Conservation (phyloP, 2,113 vertebrate genomes). For the Pseudopipra pipra region DNA sequence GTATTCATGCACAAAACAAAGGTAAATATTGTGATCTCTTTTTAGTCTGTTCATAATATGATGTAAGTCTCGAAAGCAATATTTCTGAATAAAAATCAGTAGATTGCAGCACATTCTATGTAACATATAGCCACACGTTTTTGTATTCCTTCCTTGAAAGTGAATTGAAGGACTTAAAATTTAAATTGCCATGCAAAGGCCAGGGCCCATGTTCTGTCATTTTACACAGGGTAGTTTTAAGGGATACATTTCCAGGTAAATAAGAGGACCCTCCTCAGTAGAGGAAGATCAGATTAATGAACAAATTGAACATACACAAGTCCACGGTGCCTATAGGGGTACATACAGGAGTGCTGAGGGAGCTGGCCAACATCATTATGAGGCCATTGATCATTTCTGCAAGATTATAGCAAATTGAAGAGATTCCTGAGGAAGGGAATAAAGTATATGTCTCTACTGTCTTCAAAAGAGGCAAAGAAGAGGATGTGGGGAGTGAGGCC, state of each 20-base stretch:
- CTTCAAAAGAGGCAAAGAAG: not conserved
- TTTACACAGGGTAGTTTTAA: not conserved
- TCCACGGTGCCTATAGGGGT: not conserved
- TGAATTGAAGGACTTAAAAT: not conserved
- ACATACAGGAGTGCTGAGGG: not conserved
- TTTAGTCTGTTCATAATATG: not conserved
- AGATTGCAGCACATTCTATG: not conserved
- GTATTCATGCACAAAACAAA: not conserved
- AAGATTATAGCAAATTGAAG: not conserved
- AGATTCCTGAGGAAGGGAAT: not conserved
- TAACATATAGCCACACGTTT: not conserved
- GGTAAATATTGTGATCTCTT: not conserved
- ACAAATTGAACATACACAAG: not conserved
- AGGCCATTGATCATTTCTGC: not conserved
- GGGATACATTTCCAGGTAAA: not conserved
- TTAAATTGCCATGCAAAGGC: not conserved
- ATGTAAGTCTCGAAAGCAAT: not conserved
- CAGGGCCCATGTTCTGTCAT: not conserved
- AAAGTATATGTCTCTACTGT: not conserved
- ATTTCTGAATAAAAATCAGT: not conserved
- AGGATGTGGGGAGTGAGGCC: not conserved
- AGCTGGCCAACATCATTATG: not conserved
- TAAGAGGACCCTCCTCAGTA: not conserved
- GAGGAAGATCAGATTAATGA: not conserved
- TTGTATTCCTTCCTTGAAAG: not conserved